Base-by-base conservation (phyloP, 1,140 invertebrate genomes). In the Aphelenchoides fujianensis region DNA sequence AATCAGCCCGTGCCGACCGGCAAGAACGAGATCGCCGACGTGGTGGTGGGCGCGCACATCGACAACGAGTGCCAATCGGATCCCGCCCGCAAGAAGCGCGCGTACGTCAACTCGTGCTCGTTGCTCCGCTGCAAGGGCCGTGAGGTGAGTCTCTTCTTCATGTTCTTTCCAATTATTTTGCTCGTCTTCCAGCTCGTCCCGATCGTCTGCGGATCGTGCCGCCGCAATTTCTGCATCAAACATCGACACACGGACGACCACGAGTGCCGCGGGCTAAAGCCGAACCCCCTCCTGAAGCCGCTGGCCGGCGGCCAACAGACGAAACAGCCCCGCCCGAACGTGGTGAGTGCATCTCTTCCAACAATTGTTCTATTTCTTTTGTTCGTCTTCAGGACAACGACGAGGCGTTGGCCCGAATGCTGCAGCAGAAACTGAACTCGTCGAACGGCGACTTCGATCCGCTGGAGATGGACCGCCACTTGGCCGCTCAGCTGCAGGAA, bases 51-150 rank as follows among this genome's bases (percentile, higher is more conserved):
- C 32, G 59, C 16, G 0, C 74, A 75, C 53, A 66, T 75, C 28
- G 74, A 76, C 35, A 59, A 63, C 37, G 74, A 76, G 31, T 75
- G 74, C 37, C 64, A 75, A 70, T 71, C 72, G 3, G 67, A 69
- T 71, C 36, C 72, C 16, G 66, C 70, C 23, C 27, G 28, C n/a
- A n/a, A 62, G 57, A 72, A 72, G 28, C 69, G 70, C n/a, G 72
- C 70, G 19, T 74, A 74, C 52, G 30, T 30, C 1, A 69, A 69
- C 30, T 19, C 9, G 32, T 72, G 70, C 35, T 74, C 37, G 16
- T n/a, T 72, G 7, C 70, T 71, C 59, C 7, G 53, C 30, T 72
- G 70, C 69, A 72, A 72, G 31, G 12, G 52, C 16, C 37, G 70
- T 34, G 70, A 72, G 53, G 70, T 70, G 27, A 3, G 57, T 71